Base-by-base conservation (phyloP, 2,888 invertebrate species). In the Ormyrus rosae region DNA sequence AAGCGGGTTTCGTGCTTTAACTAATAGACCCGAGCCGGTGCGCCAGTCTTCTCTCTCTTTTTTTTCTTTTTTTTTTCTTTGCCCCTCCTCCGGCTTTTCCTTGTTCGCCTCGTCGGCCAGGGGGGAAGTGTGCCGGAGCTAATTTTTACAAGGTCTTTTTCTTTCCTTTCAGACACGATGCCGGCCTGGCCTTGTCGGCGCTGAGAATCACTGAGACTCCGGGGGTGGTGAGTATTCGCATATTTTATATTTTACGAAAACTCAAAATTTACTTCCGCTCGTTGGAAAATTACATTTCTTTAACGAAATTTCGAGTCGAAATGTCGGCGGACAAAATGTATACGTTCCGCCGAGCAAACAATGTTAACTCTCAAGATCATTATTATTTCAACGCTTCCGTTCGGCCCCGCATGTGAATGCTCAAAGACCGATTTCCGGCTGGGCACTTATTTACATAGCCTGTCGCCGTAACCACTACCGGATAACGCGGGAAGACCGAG, bases 371-470 rank as follows among this genome's bases (percentile, higher is more conserved):
- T 82, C 68, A 60, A 80, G 73, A 74, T 83, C 78, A 68, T 82
- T 74, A 70, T 83, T 72, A 81, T 84, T 84, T 84, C 80, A 83
- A 63, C 10, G 80, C 75, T 58, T 68, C 63, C 69, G 74, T 67
- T 71, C 70, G 72, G 79, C 81, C 75, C 81, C 83, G 83, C 82
- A 64, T 73, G 75, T 80, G 82, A 19, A 19, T 1, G 84, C 86
- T 86, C 89, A 87, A 89, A 88, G 89, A 89, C 89, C 89, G 88
- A 89, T 89, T 89, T 89, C 89, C 90, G 88, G 83, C 48, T 46
- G 55, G 8, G 86, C 85, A 87, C 63, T 86, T 89, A 89, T 90
- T 89, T 89, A 88, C 88, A 89, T 89, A 89, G 89, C 87, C 84
- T 34, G 34, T 83, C 83, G 87, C 85, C 85, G 11, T n/a, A 48